These are phyloP conservation scores for Apamea monoglypha DNA, from an alignment of 2,888 invertebrate genomes.

Conservation along the genomic window DNA sequence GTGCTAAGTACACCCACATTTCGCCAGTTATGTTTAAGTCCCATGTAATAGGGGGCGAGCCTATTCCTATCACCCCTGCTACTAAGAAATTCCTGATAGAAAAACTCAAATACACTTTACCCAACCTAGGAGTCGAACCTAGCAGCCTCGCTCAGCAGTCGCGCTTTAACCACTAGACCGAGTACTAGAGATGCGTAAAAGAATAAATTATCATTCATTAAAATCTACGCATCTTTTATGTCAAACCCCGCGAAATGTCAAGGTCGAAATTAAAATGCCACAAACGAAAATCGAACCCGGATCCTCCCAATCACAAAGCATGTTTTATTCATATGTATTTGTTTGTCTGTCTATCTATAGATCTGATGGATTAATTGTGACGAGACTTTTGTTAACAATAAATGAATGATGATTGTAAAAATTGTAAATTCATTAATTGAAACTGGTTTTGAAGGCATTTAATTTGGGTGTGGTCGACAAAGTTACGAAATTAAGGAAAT, in stretches of 20 bases:
- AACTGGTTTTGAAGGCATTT: not conserved
- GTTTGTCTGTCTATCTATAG: slow-evolving; percentile 35
- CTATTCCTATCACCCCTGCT: not conserved
- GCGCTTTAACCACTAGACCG: not conserved
- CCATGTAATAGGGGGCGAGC: too few species aligned
- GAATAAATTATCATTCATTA: slow-evolving; percentile 12
- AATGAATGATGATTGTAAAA: not conserved
- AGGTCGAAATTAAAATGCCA: slow-evolving; percentile 49
- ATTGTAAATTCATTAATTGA: slow-evolving; percentile 29
- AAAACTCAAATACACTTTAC: not conserved
- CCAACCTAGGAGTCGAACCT: too few species aligned
- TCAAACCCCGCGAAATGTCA: slow-evolving; percentile 56
- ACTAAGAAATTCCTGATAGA: too few species aligned
- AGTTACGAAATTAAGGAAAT: slow-evolving; percentile 11
- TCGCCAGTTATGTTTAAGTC: too few species aligned
- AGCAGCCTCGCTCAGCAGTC: not conserved
- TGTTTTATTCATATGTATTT: slow-evolving; percentile 44
- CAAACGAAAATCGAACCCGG: slow-evolving; percentile 48
- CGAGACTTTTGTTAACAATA: slow-evolving; percentile 18
- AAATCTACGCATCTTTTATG: slow-evolving; percentile 39
- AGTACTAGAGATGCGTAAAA: slow-evolving; percentile 25
- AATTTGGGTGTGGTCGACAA: not conserved
- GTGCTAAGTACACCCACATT: too few species aligned
- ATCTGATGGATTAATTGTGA: slow-evolving; percentile 42
- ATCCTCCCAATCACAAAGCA: slow-evolving; percentile 50